Base-by-base conservation (phyloP, 2,888 invertebrate species). In the Uropetala carovei region DNA sequence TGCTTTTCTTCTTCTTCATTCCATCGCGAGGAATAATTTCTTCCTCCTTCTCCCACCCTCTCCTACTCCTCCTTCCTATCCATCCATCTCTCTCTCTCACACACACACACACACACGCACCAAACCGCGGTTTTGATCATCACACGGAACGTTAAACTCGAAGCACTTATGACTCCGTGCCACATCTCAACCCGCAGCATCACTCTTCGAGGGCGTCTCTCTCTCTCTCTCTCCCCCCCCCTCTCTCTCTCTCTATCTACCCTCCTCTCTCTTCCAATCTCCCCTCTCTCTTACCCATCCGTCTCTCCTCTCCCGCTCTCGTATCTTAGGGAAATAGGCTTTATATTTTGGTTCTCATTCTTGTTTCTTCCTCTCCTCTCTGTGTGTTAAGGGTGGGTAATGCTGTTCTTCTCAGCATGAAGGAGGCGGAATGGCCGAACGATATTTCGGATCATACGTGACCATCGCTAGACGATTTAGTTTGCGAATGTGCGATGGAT, bases 131-230 rank as follows among this genome's bases (percentile, higher is more conserved):
- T 58, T 89, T 89, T 89, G 89, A 89, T 89, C 89, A 89, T 89
- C 89, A 89, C 89, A 89, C 89, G 89, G 89, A 89, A 89, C 89
- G 89, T 89, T 89, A 89, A 89, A 89, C 89, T 43, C 89, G 89
- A 43, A 89, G 89, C 89, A 89, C 89, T 89, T 89, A 89, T 89
- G 89, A 89, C 89, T 89, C 60, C 27, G 64, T 22, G 60, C 64
- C 64, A 18, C 83, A 83, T 83, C 83, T 83, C 83, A 83, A 57
- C 86, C 60, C 60, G 18, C 86, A 86, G 27, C 89, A 89, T 43
- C 89, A 18, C 43, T 43, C 64, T n/a, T 43, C 75, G 22, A 8
- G 60, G 7, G 18, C 60, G 1, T 18, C 89, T 16, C 18, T 16
- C 56, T 59, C 86, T 4, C 27, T 22, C 0, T 16, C 59, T 22